These are phyloP conservation scores for Copidosoma aretas DNA, from an alignment of 2,888 invertebrate genomes.

Conservation along the genomic window DNA sequence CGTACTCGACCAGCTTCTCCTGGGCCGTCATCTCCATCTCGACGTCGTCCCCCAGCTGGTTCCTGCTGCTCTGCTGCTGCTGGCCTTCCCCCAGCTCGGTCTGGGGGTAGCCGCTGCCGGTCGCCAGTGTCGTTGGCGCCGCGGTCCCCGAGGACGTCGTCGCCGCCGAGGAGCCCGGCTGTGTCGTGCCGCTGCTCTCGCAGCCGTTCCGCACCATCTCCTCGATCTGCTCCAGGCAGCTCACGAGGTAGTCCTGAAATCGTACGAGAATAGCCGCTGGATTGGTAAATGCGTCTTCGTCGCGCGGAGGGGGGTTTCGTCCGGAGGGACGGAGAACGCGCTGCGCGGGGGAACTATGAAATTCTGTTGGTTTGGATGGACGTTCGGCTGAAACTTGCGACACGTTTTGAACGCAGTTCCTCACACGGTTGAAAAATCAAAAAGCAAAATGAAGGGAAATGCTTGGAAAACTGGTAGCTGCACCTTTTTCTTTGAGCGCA, in stretches of 20 bases:
- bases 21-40: constrained; percentile 51
- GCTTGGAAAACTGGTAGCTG: no score
- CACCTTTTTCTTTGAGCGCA: no score
- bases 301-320: no score
- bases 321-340: no score
- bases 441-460: no score
- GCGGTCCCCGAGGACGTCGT: constrained; percentile 6
- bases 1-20: constrained; percentile 68
- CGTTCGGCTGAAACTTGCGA: no score
- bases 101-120: constrained; percentile 26
- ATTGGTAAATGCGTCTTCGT: no score
- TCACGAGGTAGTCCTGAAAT: constrained; percentile 78
- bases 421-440: no score
- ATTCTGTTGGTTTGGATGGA: no score
- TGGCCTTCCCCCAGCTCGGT: constrained; percentile 49
- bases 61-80: constrained; percentile 64
- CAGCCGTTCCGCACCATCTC: constrained; percentile 70
- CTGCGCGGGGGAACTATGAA: no score
- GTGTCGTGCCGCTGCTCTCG: constrained; percentile 59
- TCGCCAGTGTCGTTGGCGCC: constrained; percentile 23
- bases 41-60: constrained; percentile 56
- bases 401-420: no score
- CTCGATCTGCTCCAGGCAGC: constrained; percentile 82
- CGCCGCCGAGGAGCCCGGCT: constrained; percentile 45
- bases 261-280: no score